Evolutionary conservation across 2,113 vertebrate genomes (phyloP).

Genomic region (Isichthys henryi): DNA sequence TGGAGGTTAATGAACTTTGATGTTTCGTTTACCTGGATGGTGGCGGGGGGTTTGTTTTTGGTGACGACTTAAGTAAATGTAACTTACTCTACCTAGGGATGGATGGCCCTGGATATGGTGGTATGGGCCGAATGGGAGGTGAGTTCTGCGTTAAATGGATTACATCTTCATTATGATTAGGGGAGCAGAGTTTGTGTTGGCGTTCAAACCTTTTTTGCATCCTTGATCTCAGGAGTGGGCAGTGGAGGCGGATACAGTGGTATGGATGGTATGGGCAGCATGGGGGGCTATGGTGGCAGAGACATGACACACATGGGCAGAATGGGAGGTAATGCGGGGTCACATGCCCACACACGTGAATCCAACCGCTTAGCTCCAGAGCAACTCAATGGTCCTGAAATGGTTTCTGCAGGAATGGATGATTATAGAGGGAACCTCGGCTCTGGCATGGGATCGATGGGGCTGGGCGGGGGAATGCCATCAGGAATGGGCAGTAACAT

Average conservation of each 20-base stretch:
- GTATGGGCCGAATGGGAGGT: slow-evolving; percentile 88
- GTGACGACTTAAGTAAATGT: neutral
- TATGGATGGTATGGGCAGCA: slow-evolving; percentile 82
- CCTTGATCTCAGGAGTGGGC: slow-evolving; percentile 49
- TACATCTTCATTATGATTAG: neutral
- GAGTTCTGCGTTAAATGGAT: neutral
- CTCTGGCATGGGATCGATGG: slow-evolving; percentile 27
- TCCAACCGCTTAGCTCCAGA: neutral
- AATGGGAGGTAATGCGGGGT: slow-evolving; percentile 74
- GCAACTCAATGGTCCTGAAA: neutral
- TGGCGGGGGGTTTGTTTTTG: neutral
- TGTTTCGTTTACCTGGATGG: neutral
- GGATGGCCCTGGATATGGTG: slow-evolving; percentile 80
- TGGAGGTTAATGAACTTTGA: slow-evolving; percentile 67
- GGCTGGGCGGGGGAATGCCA: slow-evolving; percentile 29
- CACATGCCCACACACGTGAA: neutral
- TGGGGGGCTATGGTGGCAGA: slow-evolving; percentile 78
- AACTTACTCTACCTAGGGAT: slow-evolving; percentile 58
- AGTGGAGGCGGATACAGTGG: slow-evolving; percentile 66
- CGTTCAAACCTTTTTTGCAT: slow-evolving; percentile 98
- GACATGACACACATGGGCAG: slow-evolving; percentile 70
- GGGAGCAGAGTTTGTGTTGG: slow-evolving; percentile 70
- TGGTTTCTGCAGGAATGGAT: slow-evolving; percentile 20
- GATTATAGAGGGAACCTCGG: slow-evolving; percentile 39
- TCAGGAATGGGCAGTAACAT: slow-evolving; percentile 26